Conservation (phyloP, 64 coral and sea anemone species). For the Montipora efflorescens region DNA sequence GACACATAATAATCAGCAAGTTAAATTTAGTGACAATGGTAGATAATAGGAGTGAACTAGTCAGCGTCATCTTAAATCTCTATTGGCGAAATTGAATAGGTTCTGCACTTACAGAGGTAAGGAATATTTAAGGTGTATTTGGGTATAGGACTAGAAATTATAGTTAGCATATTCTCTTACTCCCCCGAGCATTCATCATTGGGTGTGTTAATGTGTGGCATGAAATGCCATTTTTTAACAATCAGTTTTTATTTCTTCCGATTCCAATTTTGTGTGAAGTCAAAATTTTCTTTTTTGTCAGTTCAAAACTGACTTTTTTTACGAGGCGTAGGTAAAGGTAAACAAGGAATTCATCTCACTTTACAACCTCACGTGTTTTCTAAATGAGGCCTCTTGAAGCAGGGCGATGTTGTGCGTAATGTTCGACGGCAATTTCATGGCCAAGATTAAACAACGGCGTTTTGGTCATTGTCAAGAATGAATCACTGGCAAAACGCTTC, state of each 20-base stretch:
- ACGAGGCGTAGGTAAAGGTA: not conserved
- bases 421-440: too few relatives aligned
- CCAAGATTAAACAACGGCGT: too few relatives aligned
- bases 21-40: not conserved
- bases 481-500: too few relatives aligned
- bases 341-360: not conserved
- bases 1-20: not conserved
- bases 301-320: slow-evolving; percentile 27
- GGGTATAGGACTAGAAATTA: slow-evolving; percentile 49
- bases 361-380: too few relatives aligned
- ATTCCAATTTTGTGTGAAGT: slow-evolving; percentile 7
- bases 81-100: not conserved
- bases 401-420: too few relatives aligned
- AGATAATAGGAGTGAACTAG: not conserved
- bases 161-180: slow-evolving; percentile 24
- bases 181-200: slow-evolving; percentile 7
- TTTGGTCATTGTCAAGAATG: too few relatives aligned
- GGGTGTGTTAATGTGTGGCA: slow-evolving; percentile 14
- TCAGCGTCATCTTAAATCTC: not conserved
- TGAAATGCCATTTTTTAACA: slow-evolving; percentile 20
- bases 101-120: slow-evolving; percentile 18
- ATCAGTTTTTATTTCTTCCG: not conserved
- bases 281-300: slow-evolving; percentile 6
- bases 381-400: too few relatives aligned
- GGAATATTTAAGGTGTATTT: slow-evolving; percentile 44